Evolutionary conservation across 2,888 invertebrate genomes (phyloP), one percentile per base, ranked within the genome.

Genomic region (Oscheius sp.): DNA sequence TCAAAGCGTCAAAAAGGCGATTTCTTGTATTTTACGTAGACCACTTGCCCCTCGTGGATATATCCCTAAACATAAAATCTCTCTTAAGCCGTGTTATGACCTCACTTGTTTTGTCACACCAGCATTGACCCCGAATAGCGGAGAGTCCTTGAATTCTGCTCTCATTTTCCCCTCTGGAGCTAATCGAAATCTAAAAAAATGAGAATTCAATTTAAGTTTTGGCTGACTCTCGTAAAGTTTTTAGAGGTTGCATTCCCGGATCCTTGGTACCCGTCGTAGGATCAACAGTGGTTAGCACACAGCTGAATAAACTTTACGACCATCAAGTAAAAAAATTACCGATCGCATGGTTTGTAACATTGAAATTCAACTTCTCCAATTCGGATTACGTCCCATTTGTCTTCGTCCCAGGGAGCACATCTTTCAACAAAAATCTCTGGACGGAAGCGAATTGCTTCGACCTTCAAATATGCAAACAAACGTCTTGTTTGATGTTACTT

Each of bases 101-200:
- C 34, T 20, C 31, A 67, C 67, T 10, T 39, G 39, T 20, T 52
- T 65, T n/a, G 71, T 69, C 23, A 70, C 66, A 50, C 77, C 77
- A 1, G 74, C 73, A 23, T 73, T 70, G 33, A 77, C 77, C 17
- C 77, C 77, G 46, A 77, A 77, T 17, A 77, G 68, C 0, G 77
- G 77, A 17, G 69, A 63, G 15, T 74, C 74, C 48, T 70, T 74
- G 45, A 68, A 71, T 20, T 48, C 66, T 27, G 65, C 57, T 10
- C 74, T 46, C 76, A 76, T 74, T 58, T 65, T 68, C 5, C 76
- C 76, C 25, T 76, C 73, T n/a, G 76, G 73, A 33, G 68, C 73
- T 48, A 76, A n/a, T 6, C 76, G 76, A 57, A 71, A 76, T 15
- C 71, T 69, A 27, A 61, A 29, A 15, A 25, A 57, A 58, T 12